Percentiles rank a stretch among this genome's conserved stretches.
Conservation (phyloP, 2,888 invertebrate genomes). For the Oxycera nigricornis region DNA sequence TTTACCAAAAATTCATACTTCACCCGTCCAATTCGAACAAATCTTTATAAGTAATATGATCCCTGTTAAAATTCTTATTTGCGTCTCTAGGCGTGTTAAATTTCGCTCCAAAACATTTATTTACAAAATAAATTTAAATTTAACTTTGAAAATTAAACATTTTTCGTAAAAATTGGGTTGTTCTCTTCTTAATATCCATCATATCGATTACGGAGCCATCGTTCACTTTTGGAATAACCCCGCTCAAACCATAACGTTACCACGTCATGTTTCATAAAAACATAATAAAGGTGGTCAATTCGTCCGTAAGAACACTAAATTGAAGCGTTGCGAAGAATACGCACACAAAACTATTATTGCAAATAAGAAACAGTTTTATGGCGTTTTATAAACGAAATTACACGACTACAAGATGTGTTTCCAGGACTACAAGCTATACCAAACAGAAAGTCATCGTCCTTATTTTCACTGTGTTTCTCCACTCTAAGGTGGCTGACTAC, state of each 20-base stretch:
- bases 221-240: conserved; percentile 5
- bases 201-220: background rate
- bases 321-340: no score
- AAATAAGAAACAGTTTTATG: conserved; percentile 27
- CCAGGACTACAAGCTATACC: conserved; percentile 18
- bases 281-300: background rate
- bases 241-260: background rate
- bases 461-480: background rate
- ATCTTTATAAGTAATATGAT: no score
- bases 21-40: no score
- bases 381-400: conserved; percentile 26
- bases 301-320: background rate
- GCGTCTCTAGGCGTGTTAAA: no score
- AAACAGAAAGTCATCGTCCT: conserved; percentile 13
- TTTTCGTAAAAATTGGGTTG: no score
- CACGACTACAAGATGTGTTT: conserved; percentile 6
- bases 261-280: background rate
- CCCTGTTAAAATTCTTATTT: no score
- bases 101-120: no score
- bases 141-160: no score
- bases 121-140: no score
- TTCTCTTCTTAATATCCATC: no score
- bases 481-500: background rate
- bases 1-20: no score
- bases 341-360: conserved; percentile 5